phyloP scores from a whole-genome alignment of 1,140 invertebrate species.

The Carposina sasakii region DNA sequence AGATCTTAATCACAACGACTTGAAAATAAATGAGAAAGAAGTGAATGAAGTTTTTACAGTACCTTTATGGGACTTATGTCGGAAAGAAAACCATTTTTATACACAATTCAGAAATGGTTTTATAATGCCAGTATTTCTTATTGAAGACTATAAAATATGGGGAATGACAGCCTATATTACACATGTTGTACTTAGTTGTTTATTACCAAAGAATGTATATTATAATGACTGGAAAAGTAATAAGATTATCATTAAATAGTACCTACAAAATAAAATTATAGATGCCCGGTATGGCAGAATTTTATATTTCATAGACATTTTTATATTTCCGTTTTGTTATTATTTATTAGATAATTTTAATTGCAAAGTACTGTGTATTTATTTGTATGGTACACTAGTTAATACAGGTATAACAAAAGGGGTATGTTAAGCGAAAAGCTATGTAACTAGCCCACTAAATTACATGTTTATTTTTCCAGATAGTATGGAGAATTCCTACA shows the following conservation, averaged over 20 bases:
- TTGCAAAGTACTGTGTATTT: too few relatives aligned
- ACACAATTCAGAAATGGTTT: constrained; percentile 52
- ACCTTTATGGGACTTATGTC: constrained; percentile 79
- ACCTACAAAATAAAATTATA: too few relatives aligned
- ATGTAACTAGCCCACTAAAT: too few relatives aligned
- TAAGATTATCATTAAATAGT: constrained; percentile 32
- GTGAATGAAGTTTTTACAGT: constrained; percentile 86
- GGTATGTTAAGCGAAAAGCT: too few relatives aligned
- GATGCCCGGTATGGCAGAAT: too few relatives aligned
- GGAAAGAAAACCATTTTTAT: constrained; percentile 70
- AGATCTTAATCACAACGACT: constrained; percentile 64
- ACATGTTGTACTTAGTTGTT: constrained; percentile 51
- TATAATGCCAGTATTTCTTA: constrained; percentile 54
- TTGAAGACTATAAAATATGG: constrained; percentile 59
- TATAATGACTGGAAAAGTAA: constrained; percentile 50
- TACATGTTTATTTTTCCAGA: too few relatives aligned
- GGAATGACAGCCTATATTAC: constrained; percentile 61
- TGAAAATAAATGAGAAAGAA: constrained; percentile 80
- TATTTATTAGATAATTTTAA: too few relatives aligned
- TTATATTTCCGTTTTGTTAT: too few relatives aligned
- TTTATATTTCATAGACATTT: too few relatives aligned
- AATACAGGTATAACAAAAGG: too few relatives aligned
- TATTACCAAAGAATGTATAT: constrained; percentile 52
- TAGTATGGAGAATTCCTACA: too few relatives aligned
- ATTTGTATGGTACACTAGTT: too few relatives aligned